These are phyloP conservation scores for Rotaria magnacalcarata DNA, from an alignment of 2,888 invertebrate species.

Conservation along the genomic window DNA sequence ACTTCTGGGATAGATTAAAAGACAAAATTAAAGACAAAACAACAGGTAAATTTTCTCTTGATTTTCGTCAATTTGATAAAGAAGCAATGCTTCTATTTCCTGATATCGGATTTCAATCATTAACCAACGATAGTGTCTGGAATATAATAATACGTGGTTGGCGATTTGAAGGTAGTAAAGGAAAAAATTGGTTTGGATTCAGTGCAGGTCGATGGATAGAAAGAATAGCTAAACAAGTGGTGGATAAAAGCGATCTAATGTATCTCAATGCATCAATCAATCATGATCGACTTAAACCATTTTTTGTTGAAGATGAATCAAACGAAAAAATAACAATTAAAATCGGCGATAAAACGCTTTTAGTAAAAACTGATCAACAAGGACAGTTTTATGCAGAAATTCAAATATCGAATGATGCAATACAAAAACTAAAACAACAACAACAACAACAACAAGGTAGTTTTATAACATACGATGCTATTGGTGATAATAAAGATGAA, in stretches of 20 bases:
- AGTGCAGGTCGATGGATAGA: not conserved
- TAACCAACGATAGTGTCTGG: not conserved
- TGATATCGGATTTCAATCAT: not conserved
- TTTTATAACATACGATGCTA: not conserved
- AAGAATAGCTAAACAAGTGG: not conserved
- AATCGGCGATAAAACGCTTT: not conserved
- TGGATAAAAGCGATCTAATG: not conserved
- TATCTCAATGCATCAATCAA: not conserved
- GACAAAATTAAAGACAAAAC: not conserved
- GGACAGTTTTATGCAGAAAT: not conserved
- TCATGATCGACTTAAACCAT: constrained; percentile 13
- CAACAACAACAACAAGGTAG: not conserved
- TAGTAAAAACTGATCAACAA: not conserved
- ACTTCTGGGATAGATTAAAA: not conserved
- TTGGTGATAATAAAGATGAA: not conserved
- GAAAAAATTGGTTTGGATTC: not conserved
- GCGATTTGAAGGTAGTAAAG: not conserved
- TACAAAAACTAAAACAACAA: not conserved
- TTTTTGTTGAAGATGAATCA: constrained; percentile 26
- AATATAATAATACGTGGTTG: not conserved
- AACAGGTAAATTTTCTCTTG: not conserved
- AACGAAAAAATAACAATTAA: not conserved
- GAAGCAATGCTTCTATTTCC: constrained; percentile 9
- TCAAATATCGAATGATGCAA: not conserved
- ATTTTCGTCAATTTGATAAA: not conserved